Conservation (phyloP, 2,888 invertebrate genomes). For the Lasioglossum vierecki region DNA sequence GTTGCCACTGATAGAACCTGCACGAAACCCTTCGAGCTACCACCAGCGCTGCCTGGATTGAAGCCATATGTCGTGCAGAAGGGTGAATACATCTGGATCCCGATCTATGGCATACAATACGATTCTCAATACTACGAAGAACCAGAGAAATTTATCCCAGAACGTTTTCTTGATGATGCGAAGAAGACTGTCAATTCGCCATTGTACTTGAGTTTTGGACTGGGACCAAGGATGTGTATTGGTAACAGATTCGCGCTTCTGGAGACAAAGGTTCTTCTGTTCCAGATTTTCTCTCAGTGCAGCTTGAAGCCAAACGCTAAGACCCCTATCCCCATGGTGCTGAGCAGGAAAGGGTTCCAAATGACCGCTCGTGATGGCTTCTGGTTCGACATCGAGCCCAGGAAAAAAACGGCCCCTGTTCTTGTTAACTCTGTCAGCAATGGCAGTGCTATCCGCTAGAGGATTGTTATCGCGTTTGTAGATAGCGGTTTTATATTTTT, state of each 20-base stretch:
- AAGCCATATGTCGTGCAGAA: conserved; percentile 77
- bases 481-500: not conserved
- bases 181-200: conserved; percentile 44
- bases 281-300: conserved; percentile 69
- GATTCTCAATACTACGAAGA: conserved; percentile 81
- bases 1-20: conserved; percentile 77
- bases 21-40: conserved; percentile 77
- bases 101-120: conserved; percentile 79
- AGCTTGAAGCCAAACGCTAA: conserved; percentile 63
- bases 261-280: conserved; percentile 68
- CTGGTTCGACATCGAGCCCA: conserved; percentile 68
- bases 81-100: conserved; percentile 77
- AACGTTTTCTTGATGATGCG: conserved; percentile 75
- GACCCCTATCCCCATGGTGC: conserved; percentile 64
- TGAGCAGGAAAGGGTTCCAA: conserved; percentile 53
- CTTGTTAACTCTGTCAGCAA: not conserved
- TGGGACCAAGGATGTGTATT: conserved; percentile 81
- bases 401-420: not conserved
- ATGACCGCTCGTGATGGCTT: conserved; percentile 68
- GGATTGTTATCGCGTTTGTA: not conserved
- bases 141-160: conserved; percentile 82
- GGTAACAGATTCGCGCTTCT: conserved; percentile 75
- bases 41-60: conserved; percentile 74
- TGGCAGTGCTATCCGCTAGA: not conserved
- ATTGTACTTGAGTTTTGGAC: no score